phyloP scores from a whole-genome alignment of 2,797 vertebrate genomes.

The Myotis vivesi region DNA sequence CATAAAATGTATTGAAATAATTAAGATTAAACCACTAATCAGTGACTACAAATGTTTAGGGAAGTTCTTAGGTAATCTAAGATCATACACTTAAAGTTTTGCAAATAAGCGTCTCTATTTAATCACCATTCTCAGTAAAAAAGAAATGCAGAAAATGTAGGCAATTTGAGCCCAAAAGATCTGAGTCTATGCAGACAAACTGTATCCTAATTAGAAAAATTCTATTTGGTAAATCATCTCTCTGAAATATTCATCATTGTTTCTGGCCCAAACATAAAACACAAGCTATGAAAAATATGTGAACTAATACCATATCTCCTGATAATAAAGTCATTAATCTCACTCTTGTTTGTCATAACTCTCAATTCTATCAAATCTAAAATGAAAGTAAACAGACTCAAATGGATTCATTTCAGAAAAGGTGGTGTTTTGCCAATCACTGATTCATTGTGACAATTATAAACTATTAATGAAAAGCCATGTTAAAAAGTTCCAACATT shows the following conservation, averaged over 20 bases:
- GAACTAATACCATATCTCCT: neutral
- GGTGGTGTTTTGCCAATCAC: neutral
- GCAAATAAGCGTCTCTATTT: neutral
- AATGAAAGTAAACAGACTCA: constrained; percentile 16
- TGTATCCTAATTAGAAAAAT: neutral
- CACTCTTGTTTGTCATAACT: neutral
- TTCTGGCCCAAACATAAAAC: neutral
- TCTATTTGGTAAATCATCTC: neutral
- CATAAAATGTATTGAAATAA: neutral
- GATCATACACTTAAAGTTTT: neutral
- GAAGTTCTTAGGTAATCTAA: neutral
- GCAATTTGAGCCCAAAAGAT: neutral
- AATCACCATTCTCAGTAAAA: neutral
- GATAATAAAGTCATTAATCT: neutral
- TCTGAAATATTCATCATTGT: neutral
- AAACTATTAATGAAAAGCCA: neutral
- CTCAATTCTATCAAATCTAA: constrained; percentile 23
- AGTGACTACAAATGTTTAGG: neutral
- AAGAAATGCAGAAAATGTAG: neutral
- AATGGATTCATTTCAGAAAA: neutral
- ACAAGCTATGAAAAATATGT: neutral
- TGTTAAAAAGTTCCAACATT: neutral
- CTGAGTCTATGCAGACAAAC: neutral
- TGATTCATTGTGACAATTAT: neutral
- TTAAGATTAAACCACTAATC: neutral